These are phyloP conservation scores for Deilephila porcellus DNA, from an alignment of 2,888 invertebrate species.

Conservation along the genomic window DNA sequence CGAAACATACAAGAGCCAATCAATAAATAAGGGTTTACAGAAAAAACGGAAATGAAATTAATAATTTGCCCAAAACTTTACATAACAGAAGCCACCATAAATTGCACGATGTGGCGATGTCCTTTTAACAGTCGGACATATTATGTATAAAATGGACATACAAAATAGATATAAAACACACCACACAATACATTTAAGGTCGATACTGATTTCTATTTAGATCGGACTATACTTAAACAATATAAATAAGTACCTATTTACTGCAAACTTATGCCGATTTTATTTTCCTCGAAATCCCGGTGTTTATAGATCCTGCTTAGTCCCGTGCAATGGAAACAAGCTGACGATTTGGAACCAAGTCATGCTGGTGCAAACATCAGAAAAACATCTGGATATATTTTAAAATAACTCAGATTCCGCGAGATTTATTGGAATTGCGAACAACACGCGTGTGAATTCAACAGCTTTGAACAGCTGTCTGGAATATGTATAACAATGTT, in stretches of 20 bases:
- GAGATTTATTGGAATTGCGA: constrained; percentile 43
- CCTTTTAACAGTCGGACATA: too few relatives aligned
- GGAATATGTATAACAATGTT: constrained; percentile 22
- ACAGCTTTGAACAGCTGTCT: constrained; percentile 14
- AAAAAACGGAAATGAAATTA: too few relatives aligned
- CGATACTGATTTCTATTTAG: too few relatives aligned
- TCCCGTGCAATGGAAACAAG: constrained; percentile 41
- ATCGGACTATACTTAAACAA: background rate
- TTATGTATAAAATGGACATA: background rate
- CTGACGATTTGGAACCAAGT: constrained; percentile 41
- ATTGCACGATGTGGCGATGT: too few relatives aligned
- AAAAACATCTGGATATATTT: constrained; percentile 55
- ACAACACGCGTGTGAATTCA: constrained; percentile 38
- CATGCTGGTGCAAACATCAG: constrained; percentile 49
- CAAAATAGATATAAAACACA: too few relatives aligned
- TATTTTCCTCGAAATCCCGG: background rate
- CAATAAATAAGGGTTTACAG: too few relatives aligned
- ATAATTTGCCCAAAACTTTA: too few relatives aligned
- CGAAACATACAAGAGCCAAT: too few relatives aligned
- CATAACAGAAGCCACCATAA: too few relatives aligned
- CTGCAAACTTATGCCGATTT: background rate
- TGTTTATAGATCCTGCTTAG: background rate
- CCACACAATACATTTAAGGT: too few relatives aligned
- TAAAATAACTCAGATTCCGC: constrained; percentile 45
- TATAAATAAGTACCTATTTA: background rate